These are phyloP conservation scores for Achatina immaculata DNA, from an alignment of 1,140 invertebrate species.

Conservation along the genomic window DNA sequence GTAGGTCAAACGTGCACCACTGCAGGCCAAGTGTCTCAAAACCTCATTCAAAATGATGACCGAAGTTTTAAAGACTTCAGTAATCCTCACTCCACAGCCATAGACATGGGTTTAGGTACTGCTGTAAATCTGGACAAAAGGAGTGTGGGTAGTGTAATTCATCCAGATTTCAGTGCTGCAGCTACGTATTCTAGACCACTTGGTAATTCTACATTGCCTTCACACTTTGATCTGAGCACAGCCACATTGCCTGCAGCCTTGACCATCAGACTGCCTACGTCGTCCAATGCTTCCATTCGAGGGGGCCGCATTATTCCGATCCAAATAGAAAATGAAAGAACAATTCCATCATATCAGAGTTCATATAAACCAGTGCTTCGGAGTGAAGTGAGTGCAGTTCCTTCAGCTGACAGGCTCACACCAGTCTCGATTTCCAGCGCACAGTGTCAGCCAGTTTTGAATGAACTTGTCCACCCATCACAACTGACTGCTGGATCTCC, in stretches of 20 bases:
- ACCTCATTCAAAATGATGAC: background rate
- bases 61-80: background rate
- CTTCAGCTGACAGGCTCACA: background rate
- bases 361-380: conserved; percentile 4
- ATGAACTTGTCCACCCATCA: conserved; percentile 5
- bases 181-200: background rate
- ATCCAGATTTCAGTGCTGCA: background rate
- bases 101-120: conserved; percentile 33
- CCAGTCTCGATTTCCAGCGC: background rate
- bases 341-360: background rate
- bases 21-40: conserved; percentile 5
- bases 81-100: conserved; percentile 22
- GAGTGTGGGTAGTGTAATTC: background rate
- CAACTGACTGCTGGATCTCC: background rate
- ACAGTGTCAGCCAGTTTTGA: background rate
- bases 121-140: conserved; percentile 33
- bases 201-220: background rate
- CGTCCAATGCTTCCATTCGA: background rate
- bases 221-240: background rate
- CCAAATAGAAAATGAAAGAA: conserved; percentile 22
- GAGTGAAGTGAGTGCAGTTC: background rate
- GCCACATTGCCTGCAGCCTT: background rate
- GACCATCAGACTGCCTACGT: conserved; percentile 27
- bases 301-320: conserved; percentile 35
- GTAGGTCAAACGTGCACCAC: conserved; percentile 36